phyloP scores from a whole-genome alignment of 2,888 invertebrate genomes.

The Limnephilus marmoratus region DNA sequence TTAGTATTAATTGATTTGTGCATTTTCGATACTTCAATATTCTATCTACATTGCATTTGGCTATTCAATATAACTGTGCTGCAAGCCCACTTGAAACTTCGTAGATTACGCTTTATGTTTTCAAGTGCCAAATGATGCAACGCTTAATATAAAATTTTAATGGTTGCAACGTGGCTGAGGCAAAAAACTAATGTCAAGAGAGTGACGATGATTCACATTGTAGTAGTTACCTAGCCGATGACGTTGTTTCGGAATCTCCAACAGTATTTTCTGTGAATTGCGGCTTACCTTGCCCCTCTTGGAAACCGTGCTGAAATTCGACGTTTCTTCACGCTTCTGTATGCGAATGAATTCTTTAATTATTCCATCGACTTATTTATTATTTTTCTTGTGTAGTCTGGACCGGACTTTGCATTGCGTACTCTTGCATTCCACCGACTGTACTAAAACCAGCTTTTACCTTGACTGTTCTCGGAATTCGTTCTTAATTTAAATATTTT shows the following conservation, averaged over 20 bases:
- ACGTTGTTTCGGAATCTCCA: slow-evolving; percentile 51
- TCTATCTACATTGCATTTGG: not conserved
- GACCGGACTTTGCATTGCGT: slow-evolving; percentile 15
- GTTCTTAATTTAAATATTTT: slow-evolving; percentile 33
- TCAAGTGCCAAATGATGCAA: slow-evolving; percentile 24
- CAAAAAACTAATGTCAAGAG: slow-evolving; percentile 31
- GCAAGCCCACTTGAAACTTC: slow-evolving; percentile 2
- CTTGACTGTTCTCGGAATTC: slow-evolving; percentile 32
- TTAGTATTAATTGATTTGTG: not conserved
- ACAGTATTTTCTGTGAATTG: not conserved
- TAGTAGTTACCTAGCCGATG: slow-evolving; percentile 23
- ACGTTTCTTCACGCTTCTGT: slow-evolving; percentile 2
- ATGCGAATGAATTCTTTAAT: not conserved
- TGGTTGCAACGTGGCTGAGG: not conserved
- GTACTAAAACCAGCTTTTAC: not conserved
- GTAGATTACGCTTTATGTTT: not conserved
- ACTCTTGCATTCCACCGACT: slow-evolving; percentile 35
- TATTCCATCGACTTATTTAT: not conserved
- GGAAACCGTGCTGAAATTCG: slow-evolving; percentile 7
- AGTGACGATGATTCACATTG: slow-evolving; percentile 33
- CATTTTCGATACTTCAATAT: not conserved
- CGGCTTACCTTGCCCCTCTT: slow-evolving; percentile 44
- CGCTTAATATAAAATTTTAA: not conserved
- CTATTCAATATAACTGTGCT: not conserved
- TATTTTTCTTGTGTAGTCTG: slow-evolving; percentile 30